These are phyloP conservation scores for Pseudoatta argentina DNA, from an alignment of 1,140 invertebrate genomes.

Conservation along the genomic window DNA sequence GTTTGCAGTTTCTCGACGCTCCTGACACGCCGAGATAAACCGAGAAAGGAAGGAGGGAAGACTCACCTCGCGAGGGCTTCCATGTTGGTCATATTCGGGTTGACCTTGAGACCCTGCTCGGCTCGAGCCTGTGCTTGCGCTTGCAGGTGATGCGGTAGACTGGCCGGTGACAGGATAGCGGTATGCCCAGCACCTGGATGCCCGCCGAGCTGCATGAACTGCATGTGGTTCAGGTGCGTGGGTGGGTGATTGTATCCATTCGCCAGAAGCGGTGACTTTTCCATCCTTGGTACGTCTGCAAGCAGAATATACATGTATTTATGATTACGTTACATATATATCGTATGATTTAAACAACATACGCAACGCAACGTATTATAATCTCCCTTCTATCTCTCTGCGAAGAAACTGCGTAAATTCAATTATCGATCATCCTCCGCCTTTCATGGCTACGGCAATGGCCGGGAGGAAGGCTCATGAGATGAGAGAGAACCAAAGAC, in stretches of 20 bases:
- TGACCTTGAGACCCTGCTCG: slow-evolving; percentile 89
- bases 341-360: background rate
- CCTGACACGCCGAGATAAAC: background rate
- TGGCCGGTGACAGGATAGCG: slow-evolving; percentile 94
- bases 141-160: slow-evolving; percentile 92
- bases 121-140: slow-evolving; percentile 84
- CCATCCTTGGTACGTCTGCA: slow-evolving; percentile 94
- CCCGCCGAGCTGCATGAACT: slow-evolving; percentile 93
- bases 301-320: slow-evolving; percentile 72
- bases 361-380: background rate
- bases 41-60: background rate
- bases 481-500: slow-evolving; percentile 7
- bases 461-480: background rate
- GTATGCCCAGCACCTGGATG: slow-evolving; percentile 90
- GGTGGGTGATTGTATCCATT: slow-evolving; percentile 98
- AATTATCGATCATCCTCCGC: slow-evolving; percentile 45
- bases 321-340: background rate
- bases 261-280: slow-evolving; percentile 95
- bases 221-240: slow-evolving; percentile 95
- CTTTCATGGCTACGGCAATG: background rate
- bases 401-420: slow-evolving; percentile 49
- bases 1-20: slow-evolving; percentile 11
- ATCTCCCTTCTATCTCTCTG: background rate
- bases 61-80: slow-evolving; percentile 93
- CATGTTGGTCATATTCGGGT: slow-evolving; percentile 91